phyloP scores from a whole-genome alignment of 2,888 invertebrate species.

The Euproctis similis region DNA sequence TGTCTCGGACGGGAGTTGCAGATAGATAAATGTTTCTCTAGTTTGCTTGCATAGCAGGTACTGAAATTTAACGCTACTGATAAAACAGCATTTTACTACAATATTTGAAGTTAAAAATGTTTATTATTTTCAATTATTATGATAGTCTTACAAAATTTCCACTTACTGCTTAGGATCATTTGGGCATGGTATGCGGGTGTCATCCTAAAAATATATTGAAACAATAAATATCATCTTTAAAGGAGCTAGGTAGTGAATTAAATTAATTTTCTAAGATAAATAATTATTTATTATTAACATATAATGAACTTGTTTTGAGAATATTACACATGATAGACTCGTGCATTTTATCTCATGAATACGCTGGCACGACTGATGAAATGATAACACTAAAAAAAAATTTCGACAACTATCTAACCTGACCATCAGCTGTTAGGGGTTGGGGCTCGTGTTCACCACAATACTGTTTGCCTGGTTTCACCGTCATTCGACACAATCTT shows the following conservation, averaged over 20 bases:
- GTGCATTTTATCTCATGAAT: no score
- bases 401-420: slow-evolving; percentile 24
- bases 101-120: no score
- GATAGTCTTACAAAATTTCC: no score
- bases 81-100: no score
- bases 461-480: slow-evolving; percentile 79
- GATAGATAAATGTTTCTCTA: slow-evolving; percentile 81
- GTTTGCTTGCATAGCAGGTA: slow-evolving; percentile 78
- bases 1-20: slow-evolving; percentile 80
- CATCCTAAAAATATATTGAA: slow-evolving; percentile 37
- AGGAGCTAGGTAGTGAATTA: not conserved
- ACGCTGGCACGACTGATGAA: no score
- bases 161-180: slow-evolving; percentile 84
- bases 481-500: slow-evolving; percentile 84
- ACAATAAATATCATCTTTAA: not conserved
- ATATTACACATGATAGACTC: no score
- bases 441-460: slow-evolving; percentile 83
- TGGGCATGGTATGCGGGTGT: slow-evolving; percentile 80
- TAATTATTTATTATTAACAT: no score
- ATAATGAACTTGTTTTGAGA: no score
- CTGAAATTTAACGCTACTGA: not conserved
- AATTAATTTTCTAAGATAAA: no score
- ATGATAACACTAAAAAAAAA: no score
- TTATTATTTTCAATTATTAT: no score
- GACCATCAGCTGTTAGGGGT: slow-evolving; percentile 32